Base-by-base conservation (phyloP, 92 coral and sea anemone species). In the Parazoanthus darwini region DNA sequence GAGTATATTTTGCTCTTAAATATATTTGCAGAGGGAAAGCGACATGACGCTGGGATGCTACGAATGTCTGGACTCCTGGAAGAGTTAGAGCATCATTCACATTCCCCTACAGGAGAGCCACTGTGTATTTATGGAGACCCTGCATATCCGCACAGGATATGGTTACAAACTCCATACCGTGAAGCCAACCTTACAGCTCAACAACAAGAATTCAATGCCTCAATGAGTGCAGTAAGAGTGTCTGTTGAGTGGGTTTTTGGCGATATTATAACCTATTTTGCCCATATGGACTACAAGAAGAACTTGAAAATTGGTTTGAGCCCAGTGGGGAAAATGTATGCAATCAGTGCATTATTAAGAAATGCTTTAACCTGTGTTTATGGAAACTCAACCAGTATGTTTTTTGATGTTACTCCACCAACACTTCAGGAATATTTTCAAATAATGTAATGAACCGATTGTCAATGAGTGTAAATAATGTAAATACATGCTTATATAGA, bases 61-160 rank as follows among this genome's bases (percentile, higher is more conserved):
- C 71, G 70, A 14, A 82, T 82, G 88, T 89, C 88, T 29, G 91
- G 91, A 58, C 51, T 89, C 3, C 42, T 89, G 11, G 50, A 82
- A 5, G 74, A 82, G 68, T 71, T 89, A 1, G 29, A 89, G 26
- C 80, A 83, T 14, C 29, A 0, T 59, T 82, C 82, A 8, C 42
- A 37, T 58, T 82, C 88, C 22, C 88, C 91, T 1, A 75, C 78
- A 70, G 91, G 82, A 71, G 44, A 73, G 11, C 82, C 82, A 33
- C 88, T 89, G 16, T 82, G 88, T 39, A 48, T 89, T 15, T 82
- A 82, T 89, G 88, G 88, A 43, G 88, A 89, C n/a, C 54, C 82
- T 67, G 88, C 88, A 8, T 89, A 82, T 50, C 91, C 88, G 26
- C 81, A 38, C 2, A 56, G 82, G 44, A 43, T 82, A 13, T 86